Percentiles rank a stretch among this genome's conserved stretches.
Conservation (phyloP, 2,113 vertebrate genomes). For the Crotalus tigris region DNA sequence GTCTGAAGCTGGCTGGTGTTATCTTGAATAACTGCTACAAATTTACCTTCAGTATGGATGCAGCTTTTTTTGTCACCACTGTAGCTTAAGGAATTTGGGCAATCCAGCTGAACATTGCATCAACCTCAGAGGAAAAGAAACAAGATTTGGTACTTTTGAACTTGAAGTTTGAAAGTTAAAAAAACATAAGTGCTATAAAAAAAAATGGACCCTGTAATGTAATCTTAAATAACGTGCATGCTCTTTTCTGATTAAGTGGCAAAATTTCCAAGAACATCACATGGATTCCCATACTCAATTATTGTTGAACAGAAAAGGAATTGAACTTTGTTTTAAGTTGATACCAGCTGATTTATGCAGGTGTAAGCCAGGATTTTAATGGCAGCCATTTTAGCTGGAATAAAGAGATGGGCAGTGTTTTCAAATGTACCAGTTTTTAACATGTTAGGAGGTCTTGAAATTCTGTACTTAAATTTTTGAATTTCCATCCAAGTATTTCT, state of each 20-base stretch:
- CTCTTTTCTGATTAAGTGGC: not conserved
- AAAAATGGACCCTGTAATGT: not conserved
- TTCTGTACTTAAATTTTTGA: not conserved
- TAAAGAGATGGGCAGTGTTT: not conserved
- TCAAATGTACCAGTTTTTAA: not conserved
- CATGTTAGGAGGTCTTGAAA: not conserved
- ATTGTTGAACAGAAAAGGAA: not conserved
- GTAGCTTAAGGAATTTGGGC: not conserved
- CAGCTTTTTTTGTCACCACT: no score
- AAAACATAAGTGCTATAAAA: not conserved
- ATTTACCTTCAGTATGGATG: not conserved
- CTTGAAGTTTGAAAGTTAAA: not conserved
- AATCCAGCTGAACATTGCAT: not conserved
- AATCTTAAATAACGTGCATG: not conserved
- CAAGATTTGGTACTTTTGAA: not conserved
- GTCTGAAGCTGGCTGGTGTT: not conserved
- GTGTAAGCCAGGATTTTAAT: not conserved
- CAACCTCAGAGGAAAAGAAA: not conserved
- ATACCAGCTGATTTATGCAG: not conserved
- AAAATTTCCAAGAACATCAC: not conserved
- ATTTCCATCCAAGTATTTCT: not conserved
- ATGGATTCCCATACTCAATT: not conserved
- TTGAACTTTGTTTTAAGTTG: not conserved
- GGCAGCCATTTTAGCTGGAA: constrained; percentile 6
- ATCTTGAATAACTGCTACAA: no score